phyloP scores from a whole-genome alignment of 1,140 invertebrate species.

The Leptinotarsa undecemlineata region DNA sequence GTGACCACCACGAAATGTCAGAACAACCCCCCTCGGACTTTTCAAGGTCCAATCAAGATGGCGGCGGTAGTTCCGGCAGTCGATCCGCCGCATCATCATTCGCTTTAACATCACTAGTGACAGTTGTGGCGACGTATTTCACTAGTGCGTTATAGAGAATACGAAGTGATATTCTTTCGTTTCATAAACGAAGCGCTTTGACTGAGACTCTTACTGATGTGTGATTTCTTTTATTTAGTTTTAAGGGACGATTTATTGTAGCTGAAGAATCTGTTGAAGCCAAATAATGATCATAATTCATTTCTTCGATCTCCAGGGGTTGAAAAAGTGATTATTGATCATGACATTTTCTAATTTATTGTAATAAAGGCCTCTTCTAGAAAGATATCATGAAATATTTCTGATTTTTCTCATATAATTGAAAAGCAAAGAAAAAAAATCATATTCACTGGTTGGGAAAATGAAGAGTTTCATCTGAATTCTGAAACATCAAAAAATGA shows the following conservation, averaged over 20 bases:
- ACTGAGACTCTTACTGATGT: constrained; percentile 35
- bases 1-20: constrained; percentile 32
- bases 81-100: constrained; percentile 11
- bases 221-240: constrained; percentile 22
- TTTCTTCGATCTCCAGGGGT: background rate
- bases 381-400: background rate
- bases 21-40: constrained; percentile 30
- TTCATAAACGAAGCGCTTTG: constrained; percentile 45
- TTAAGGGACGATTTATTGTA: background rate
- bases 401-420: background rate
- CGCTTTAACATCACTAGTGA: constrained; percentile 26
- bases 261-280: constrained; percentile 22
- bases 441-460: too few relatives aligned
- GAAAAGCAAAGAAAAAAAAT: too few relatives aligned
- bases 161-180: constrained; percentile 37
- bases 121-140: constrained; percentile 26
- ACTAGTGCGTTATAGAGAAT: constrained; percentile 32
- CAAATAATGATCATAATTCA: constrained; percentile 7
- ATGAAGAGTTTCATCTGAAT: too few relatives aligned
- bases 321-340: background rate
- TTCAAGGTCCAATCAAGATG: constrained; percentile 18
- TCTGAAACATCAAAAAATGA: too few relatives aligned
- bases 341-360: constrained; percentile 7
- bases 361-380: background rate
- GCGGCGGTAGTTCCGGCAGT: constrained; percentile 14